phyloP scores from a whole-genome alignment of 2,797 vertebrate species.

The Micropoecilia bifurca region DNA sequence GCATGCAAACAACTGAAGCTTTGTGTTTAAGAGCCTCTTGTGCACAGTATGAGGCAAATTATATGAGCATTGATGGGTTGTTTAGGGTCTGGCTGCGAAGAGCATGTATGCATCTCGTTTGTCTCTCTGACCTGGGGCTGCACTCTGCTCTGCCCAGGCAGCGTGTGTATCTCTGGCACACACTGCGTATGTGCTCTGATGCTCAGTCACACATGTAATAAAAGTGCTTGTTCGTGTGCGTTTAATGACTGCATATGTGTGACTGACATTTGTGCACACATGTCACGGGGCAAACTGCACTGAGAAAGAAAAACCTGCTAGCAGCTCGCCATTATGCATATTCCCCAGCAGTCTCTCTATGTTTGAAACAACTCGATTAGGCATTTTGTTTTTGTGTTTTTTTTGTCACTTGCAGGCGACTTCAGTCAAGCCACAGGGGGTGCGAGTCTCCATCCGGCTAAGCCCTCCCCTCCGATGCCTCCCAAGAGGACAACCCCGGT shows the following conservation, averaged over 20 bases:
- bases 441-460: slow-evolving; percentile 79
- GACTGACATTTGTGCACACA: slow-evolving; percentile 53
- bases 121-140: slow-evolving; percentile 61
- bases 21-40: slow-evolving; percentile 35
- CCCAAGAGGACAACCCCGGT: slow-evolving; percentile 90
- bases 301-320: slow-evolving; percentile 20
- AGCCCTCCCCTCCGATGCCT: slow-evolving; percentile 94
- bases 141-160: slow-evolving; percentile 40
- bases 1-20: slow-evolving; percentile 50
- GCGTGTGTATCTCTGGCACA: slow-evolving; percentile 53
- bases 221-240: slow-evolving; percentile 50
- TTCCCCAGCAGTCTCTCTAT: neutral
- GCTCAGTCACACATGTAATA: slow-evolving; percentile 66
- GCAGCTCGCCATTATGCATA: slow-evolving; percentile 13
- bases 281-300: slow-evolving; percentile 35
- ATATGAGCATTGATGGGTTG: slow-evolving; percentile 7
- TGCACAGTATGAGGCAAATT: slow-evolving; percentile 16
- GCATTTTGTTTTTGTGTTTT: slow-evolving; percentile 27
- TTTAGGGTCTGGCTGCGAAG: slow-evolving; percentile 42
- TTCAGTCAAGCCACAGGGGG: slow-evolving; percentile 84
- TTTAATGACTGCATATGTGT: slow-evolving; percentile 40
- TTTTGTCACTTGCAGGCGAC: slow-evolving; percentile 83
- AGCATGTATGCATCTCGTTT: slow-evolving; percentile 62
- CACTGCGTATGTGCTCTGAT: slow-evolving; percentile 42
- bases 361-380: neutral